These are phyloP conservation scores for Cardiocondyla obscurior DNA, from an alignment of 1,140 invertebrate genomes.

Conservation along the genomic window DNA sequence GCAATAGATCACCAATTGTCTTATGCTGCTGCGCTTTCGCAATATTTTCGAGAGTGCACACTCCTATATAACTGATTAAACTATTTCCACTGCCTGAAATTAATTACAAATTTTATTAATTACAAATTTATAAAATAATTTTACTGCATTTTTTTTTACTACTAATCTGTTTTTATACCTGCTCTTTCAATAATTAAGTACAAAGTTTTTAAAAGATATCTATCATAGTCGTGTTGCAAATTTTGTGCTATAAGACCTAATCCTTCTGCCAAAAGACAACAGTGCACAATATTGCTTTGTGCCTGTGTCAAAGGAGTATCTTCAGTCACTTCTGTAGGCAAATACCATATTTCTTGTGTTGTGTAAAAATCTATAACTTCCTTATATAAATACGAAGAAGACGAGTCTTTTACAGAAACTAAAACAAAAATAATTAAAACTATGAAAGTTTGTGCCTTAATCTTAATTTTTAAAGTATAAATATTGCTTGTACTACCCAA, in stretches of 20 bases:
- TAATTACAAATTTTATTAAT: conserved; percentile 3
- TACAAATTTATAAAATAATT: neutral
- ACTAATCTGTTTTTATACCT: conserved; percentile 84
- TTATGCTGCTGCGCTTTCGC: conserved; percentile 82
- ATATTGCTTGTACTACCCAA: conserved; percentile 78
- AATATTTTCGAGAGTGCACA: conserved; percentile 84
- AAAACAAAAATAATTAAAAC: conserved; percentile 51
- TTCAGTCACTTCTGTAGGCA: conserved; percentile 82
- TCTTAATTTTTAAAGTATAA: conserved; percentile 9
- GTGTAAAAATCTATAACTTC: conserved; percentile 85
- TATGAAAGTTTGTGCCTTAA: neutral
- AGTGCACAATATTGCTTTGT: conserved; percentile 86
- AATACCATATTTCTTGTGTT: conserved; percentile 85
- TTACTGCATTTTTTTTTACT: neutral
- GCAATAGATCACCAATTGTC: conserved; percentile 84
- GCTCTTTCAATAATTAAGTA: conserved; percentile 88
- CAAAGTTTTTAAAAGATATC: conserved; percentile 86
- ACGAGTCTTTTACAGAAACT: conserved; percentile 70
- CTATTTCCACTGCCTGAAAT: conserved; percentile 85
- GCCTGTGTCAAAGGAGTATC: conserved; percentile 80
- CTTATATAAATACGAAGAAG: conserved; percentile 75
- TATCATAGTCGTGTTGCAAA: conserved; percentile 83
- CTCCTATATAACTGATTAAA: conserved; percentile 84
- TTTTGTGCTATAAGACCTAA: conserved; percentile 85
- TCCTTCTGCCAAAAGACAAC: conserved; percentile 87